phyloP scores from a whole-genome alignment of 2,113 vertebrate species.

The Sorex araneus region DNA sequence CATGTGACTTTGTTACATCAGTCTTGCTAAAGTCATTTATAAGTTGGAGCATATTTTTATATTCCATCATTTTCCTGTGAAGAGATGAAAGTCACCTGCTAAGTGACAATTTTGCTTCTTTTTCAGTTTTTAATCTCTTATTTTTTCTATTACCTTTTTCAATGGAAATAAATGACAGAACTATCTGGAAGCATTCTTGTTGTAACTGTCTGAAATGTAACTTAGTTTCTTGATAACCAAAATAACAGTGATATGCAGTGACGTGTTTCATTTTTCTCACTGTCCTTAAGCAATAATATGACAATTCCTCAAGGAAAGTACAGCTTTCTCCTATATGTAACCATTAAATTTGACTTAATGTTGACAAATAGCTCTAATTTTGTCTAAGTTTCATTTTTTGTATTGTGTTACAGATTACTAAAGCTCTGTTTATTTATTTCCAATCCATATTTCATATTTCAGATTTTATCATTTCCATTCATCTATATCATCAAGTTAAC shows the following conservation, averaged over 20 bases:
- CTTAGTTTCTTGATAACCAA: not conserved
- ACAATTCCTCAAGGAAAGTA: slow-evolving; percentile 13
- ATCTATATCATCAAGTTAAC: not conserved
- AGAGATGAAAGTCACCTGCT: not conserved
- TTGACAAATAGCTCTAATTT: slow-evolving; percentile 31
- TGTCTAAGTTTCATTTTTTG: not conserved
- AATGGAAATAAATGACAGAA: slow-evolving; percentile 41
- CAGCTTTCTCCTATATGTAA: not conserved
- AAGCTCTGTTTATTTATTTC: not conserved
- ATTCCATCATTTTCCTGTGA: slow-evolving; percentile 15
- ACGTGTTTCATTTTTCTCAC: not conserved
- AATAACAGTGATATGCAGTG: not conserved
- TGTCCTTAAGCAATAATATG: slow-evolving; percentile 23
- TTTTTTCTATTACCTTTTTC: slow-evolving; percentile 30
- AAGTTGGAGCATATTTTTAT: not conserved
- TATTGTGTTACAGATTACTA: not conserved
- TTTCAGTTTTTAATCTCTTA: not conserved
- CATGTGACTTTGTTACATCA: not conserved
- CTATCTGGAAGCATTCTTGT: not conserved
- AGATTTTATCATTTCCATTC: not conserved
- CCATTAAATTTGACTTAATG: slow-evolving; percentile 14
- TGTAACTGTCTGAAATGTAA: slow-evolving; percentile 11
- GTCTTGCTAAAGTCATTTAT: not conserved
- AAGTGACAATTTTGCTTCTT: not conserved
- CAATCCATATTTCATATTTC: not conserved